Conservation (phyloP, 2,888 invertebrate species). For the Steinernema hermaphroditum region DNA sequence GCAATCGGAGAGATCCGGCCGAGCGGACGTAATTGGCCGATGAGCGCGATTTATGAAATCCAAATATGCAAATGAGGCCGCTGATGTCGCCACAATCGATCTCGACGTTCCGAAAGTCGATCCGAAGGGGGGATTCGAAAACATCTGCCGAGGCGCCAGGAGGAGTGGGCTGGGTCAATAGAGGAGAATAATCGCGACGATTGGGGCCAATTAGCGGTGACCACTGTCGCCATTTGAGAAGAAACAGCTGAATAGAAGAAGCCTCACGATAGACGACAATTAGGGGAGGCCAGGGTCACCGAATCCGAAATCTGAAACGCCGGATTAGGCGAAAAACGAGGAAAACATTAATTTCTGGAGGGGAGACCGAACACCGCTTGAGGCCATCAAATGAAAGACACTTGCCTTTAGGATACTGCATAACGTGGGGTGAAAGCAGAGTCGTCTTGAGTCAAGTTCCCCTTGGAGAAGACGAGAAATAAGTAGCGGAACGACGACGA, state of each 20-base stretch:
- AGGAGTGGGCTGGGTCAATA: neutral
- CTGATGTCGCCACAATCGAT: neutral
- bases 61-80: conserved; percentile 25
- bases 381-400: no score
- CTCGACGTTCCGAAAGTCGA: neutral
- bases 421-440: no score
- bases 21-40: conserved; percentile 17
- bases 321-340: no score
- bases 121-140: neutral
- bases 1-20: neutral
- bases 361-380: no score
- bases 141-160: conserved; percentile 4
- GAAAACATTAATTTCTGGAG: no score
- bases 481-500: no score
- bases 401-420: no score
- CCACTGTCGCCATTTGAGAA: conserved; percentile 3
- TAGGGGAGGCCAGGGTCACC: neutral
- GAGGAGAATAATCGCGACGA: conserved; percentile 16
- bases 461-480: no score
- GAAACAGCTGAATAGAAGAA: conserved; percentile 16
- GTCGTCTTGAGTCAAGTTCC: no score
- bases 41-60: conserved; percentile 14
- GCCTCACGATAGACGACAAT: conserved; percentile 9
- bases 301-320: neutral
- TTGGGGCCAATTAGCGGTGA: conserved; percentile 20